A percentile compares a stretch with the other conserved stretches of the same genome.
Conservation (phyloP, 2,797 vertebrate genomes). For the Danio tinwini region DNA sequence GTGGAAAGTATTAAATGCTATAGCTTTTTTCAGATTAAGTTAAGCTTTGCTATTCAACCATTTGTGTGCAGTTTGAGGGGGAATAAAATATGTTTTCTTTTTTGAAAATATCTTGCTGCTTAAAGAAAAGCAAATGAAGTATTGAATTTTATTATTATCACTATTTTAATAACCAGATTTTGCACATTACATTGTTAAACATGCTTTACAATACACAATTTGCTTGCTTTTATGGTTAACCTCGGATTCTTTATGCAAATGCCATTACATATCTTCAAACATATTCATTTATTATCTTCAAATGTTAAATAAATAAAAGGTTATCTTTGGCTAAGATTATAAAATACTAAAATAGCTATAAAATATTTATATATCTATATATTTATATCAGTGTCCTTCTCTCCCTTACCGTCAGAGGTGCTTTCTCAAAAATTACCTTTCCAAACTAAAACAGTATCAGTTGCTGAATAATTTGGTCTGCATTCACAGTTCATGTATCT, state of each 20-base stretch:
- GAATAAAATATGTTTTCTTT: not conserved
- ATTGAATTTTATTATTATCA: not conserved
- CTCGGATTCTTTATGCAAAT: not conserved
- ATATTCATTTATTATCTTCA: not conserved
- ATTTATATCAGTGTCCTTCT: too few species aligned
- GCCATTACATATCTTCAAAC: not conserved
- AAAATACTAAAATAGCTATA: not conserved
- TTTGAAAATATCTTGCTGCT: not conserved
- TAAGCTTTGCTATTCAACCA: not conserved
- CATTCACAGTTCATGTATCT: too few species aligned
- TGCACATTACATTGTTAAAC: not conserved
- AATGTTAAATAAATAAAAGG: not conserved
- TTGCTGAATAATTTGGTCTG: too few species aligned
- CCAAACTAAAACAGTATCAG: too few species aligned
- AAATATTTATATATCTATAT: too few species aligned
- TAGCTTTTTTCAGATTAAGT: slow-evolving; percentile 3
- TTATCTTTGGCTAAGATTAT: not conserved
- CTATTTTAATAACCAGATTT: too few species aligned
- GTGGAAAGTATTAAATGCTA: slow-evolving; percentile 14
- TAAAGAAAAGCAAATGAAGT: not conserved
- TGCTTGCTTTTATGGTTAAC: not conserved
- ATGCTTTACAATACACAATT: not conserved
- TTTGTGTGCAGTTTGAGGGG: not conserved
- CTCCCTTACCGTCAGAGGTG: too few species aligned
- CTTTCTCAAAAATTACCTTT: too few species aligned